Base-by-base conservation (phyloP, 1,140 invertebrate genomes). In the Drosophila punjabiensis region DNA sequence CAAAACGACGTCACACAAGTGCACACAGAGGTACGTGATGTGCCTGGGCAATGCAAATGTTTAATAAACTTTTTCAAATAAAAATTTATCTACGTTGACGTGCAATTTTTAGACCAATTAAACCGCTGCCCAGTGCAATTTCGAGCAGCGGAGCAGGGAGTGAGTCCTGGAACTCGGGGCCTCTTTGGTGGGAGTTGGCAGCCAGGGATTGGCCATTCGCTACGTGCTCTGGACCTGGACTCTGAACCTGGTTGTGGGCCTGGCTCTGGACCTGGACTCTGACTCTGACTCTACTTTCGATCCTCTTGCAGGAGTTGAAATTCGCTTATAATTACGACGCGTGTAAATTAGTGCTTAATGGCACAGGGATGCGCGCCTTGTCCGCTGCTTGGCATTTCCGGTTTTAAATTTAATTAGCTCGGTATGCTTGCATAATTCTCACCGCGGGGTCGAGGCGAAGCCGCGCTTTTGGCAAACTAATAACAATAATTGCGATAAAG, bases 11-110 rank as follows among this genome's bases (percentile, higher is more conserved):
- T 81, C 73, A 81, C 66, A 82, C 63, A 59, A 47, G 62, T 60
- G 75, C 58, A 41, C 32, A 58, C 43, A 53, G 28, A 39, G 74
- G 43, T 89, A 91, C 86, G 86, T 89, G 86, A 79, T 45, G 71
- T 68, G 82, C 82, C 76, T 90, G 82, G 41, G 65, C 64, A 86
- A 82, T 79, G 73, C 80, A 89, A 90, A 90, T 90, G 87, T 87
- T 90, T 90, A 90, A 90, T 90, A 90, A 90, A 90, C 82, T 90
- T 90, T 90, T 90, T 91, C 79, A 90, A 86, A 90, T 90, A 90
- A 90, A 90, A 90, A 90, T 90, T 86, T 90, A 91, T 91, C 62
- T 82, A 78, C 86, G 82, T 82, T 91, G 86, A 90, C 86, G 82
- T 86, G 86, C 87, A 91, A 86, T 90, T 90, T 90, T 91, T 90